phyloP scores from a whole-genome alignment of 1,140 invertebrate species.

The Lucilia sericata region DNA sequence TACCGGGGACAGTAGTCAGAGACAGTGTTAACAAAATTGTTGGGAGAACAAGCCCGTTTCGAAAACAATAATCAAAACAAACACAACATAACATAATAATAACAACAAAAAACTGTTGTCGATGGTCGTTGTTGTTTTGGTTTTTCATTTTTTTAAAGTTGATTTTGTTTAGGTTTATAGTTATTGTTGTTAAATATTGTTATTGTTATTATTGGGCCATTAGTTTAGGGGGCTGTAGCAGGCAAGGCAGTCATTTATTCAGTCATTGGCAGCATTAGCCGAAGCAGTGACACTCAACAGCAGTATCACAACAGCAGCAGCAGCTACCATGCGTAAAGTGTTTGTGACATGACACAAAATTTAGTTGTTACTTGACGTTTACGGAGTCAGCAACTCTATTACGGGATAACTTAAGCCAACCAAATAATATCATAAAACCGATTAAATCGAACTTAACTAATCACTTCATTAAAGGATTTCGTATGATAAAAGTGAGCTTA shows the following conservation, averaged over 20 bases:
- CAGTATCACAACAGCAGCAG: not conserved
- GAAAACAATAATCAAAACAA: not conserved
- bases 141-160: not conserved
- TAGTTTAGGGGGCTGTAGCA: constrained; percentile 6
- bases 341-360: constrained; percentile 24
- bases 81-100: not conserved
- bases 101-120: constrained; percentile 1
- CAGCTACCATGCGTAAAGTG: constrained; percentile 35
- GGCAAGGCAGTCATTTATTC: not conserved
- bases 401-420: not conserved
- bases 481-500: not conserved
- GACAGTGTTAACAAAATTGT: not conserved
- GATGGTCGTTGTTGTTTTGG: constrained; percentile 30
- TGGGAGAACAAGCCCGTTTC: constrained; percentile 40
- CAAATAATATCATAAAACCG: not conserved
- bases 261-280: not conserved
- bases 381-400: constrained; percentile 37
- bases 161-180: not conserved
- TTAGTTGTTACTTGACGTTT: constrained; percentile 39
- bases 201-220: constrained; percentile 33
- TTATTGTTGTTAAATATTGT: constrained; percentile 31
- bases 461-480: constrained; percentile 20
- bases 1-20: not conserved
- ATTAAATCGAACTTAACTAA: not conserved
- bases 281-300: not conserved